Percentiles rank a stretch among this genome's conserved stretches.
Conservation (phyloP, 2,888 invertebrate genomes). For the Thymelicus lineola region DNA sequence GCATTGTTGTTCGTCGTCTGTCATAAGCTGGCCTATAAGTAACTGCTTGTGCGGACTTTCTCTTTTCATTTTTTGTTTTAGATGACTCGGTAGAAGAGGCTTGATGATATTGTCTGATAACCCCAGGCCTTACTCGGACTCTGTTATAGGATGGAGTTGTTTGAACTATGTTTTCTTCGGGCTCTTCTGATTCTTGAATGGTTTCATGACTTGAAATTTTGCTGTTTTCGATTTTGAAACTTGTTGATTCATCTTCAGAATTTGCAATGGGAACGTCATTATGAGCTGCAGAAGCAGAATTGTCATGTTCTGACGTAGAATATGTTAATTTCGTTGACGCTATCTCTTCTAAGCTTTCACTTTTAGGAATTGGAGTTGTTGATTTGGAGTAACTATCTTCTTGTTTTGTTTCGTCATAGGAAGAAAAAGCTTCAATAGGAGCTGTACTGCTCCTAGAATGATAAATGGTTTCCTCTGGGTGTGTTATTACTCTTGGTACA, state of each 20-base stretch:
- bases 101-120: constrained; percentile 73
- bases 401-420: constrained; percentile 60
- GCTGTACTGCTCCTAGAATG: constrained; percentile 60
- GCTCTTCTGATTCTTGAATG: constrained; percentile 54
- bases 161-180: constrained; percentile 68
- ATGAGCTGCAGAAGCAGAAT: constrained; percentile 52
- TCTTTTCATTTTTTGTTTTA: constrained; percentile 63
- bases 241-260: constrained; percentile 56
- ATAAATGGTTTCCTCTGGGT: constrained; percentile 60
- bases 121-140: constrained; percentile 74
- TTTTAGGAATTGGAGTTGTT: constrained; percentile 57
- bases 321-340: constrained; percentile 56
- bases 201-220: constrained; percentile 51
- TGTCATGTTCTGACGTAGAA: constrained; percentile 56
- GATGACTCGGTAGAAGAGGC: constrained; percentile 66
- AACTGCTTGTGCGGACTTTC: constrained; percentile 63
- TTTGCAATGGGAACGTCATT: constrained; percentile 56
- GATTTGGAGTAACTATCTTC: constrained; percentile 57
- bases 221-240: constrained; percentile 39
- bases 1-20: constrained; percentile 78
- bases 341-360: constrained; percentile 50
- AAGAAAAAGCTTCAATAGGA: constrained; percentile 56
- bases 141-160: constrained; percentile 77
- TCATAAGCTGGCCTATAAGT: constrained; percentile 79
- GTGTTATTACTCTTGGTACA: constrained; percentile 56